A percentile compares a stretch with the other conserved stretches of the same genome.
phyloP scores from a whole-genome alignment of 2,113 vertebrate species.

The Eolophus roseicapilla region DNA sequence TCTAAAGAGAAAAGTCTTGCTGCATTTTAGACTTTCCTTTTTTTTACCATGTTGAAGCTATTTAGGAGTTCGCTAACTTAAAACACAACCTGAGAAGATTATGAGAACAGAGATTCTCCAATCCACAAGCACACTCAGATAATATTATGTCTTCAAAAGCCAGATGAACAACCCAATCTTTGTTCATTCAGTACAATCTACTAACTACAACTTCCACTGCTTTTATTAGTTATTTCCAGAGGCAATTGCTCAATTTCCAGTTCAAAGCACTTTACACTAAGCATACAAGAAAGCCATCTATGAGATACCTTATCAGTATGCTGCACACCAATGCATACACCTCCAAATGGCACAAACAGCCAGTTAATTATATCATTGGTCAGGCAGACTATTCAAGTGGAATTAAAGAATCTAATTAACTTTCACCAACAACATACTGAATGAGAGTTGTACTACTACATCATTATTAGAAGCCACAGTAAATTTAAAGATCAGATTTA shows the following conservation, averaged over 20 bases:
- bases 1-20: neutral
- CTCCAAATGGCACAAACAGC: neutral
- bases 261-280: neutral
- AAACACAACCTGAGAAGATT: neutral
- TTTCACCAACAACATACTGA: neutral
- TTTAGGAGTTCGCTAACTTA: neutral
- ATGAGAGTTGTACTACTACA: neutral
- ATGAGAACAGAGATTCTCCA: neutral
- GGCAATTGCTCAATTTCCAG: neutral
- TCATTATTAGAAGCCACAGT: slow-evolving; percentile 18
- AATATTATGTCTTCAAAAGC: neutral
- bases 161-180: neutral
- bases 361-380: slow-evolving; percentile 26
- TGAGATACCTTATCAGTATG: neutral
- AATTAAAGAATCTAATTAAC: slow-evolving; percentile 39
- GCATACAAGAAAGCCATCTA: neutral
- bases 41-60: neutral
- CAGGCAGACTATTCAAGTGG: slow-evolving; percentile 4
- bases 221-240: slow-evolving; percentile 19
- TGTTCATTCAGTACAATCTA: neutral
- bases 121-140: neutral
- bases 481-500: slow-evolving; percentile 21
- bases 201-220: neutral
- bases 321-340: neutral
- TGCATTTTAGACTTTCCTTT: neutral